These are phyloP conservation scores for Albula glossodonta DNA, from an alignment of 2,113 vertebrate genomes.

Conservation along the genomic window DNA sequence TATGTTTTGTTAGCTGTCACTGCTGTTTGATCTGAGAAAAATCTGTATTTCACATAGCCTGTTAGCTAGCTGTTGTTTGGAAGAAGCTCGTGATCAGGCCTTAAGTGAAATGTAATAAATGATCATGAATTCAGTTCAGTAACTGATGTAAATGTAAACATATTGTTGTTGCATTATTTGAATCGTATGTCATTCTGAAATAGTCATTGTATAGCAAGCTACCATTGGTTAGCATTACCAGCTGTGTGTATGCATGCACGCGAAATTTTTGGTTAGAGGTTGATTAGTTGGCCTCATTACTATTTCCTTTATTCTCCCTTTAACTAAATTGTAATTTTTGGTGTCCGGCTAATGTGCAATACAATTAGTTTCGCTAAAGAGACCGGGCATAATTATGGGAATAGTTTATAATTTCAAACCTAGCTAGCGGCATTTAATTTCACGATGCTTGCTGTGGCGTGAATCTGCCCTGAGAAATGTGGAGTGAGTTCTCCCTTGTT, in stretches of 20 bases:
- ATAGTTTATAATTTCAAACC: neutral
- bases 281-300: neutral
- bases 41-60: neutral
- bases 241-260: neutral
- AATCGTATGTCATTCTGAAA: conserved; percentile 4
- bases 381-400: neutral
- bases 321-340: neutral
- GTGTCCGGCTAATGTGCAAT: neutral
- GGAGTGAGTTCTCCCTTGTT: neutral
- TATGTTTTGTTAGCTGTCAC: neutral
- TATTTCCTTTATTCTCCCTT: neutral
- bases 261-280: neutral
- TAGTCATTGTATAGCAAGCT: neutral
- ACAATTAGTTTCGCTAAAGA: neutral
- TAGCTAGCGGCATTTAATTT: neutral
- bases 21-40: neutral
- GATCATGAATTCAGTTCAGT: neutral
- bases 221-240: neutral
- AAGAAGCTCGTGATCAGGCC: neutral
- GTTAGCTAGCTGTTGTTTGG: conserved; percentile 1
- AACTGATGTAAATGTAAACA: neutral
- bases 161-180: neutral
- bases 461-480: neutral
- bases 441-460: neutral
- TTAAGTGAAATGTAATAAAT: neutral